A percentile compares a stretch with the other conserved stretches of the same genome.
phyloP scores from a whole-genome alignment of 2,797 vertebrate genomes.

The Sebastes miniatus region DNA sequence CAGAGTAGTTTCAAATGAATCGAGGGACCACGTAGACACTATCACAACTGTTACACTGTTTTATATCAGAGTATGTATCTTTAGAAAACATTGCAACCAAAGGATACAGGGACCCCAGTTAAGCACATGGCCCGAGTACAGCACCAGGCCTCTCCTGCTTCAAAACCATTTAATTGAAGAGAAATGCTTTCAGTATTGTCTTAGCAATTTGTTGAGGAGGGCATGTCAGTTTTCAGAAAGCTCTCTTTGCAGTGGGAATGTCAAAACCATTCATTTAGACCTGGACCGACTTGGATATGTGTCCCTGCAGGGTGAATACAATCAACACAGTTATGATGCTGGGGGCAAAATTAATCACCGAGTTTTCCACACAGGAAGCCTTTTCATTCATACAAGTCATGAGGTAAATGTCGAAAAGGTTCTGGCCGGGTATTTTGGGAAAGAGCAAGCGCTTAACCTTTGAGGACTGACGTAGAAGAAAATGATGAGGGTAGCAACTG shows the following conservation, averaged over 20 bases:
- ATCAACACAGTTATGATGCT: slow-evolving; percentile 53
- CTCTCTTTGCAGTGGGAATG: background rate
- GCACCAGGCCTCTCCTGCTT: background rate
- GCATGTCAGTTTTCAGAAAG: slow-evolving; percentile 1
- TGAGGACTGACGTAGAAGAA: slow-evolving; percentile 52
- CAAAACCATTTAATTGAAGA: slow-evolving; percentile 12
- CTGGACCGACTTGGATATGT: slow-evolving; percentile 5
- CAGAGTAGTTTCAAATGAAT: background rate
- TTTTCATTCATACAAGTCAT: slow-evolving; percentile 58
- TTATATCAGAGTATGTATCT: background rate
- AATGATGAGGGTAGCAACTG: slow-evolving; percentile 51
- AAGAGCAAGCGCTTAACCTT: slow-evolving; percentile 58
- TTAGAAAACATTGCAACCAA: background rate
- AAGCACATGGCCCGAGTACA: background rate
- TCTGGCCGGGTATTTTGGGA: slow-evolving; percentile 59
- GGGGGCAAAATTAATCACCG: slow-evolving; percentile 60
- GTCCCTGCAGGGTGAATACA: slow-evolving; percentile 36
- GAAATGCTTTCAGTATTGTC: slow-evolving; percentile 5
- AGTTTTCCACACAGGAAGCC: slow-evolving; percentile 60
- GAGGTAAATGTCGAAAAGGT: slow-evolving; percentile 64
- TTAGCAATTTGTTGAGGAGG: background rate
- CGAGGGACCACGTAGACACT: background rate
- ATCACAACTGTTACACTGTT: background rate
- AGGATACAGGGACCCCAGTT: background rate
- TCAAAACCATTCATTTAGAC: slow-evolving; percentile 28